phyloP scores from a whole-genome alignment of 2,888 invertebrate species.

The Orgyia antiqua region DNA sequence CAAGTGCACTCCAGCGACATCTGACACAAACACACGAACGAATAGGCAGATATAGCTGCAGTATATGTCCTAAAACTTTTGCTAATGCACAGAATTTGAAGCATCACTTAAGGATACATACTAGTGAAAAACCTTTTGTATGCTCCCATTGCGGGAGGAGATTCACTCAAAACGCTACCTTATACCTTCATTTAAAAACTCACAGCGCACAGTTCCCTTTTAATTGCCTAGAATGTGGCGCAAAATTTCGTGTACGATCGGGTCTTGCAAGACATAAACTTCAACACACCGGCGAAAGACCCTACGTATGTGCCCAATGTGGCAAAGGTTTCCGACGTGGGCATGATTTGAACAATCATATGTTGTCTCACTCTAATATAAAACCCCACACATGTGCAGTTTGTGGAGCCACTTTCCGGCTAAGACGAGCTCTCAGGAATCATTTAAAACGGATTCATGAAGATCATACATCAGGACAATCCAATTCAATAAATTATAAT shows the following conservation, averaged over 20 bases:
- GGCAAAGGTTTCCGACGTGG: conserved; percentile 77
- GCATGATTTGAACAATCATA: conserved; percentile 77
- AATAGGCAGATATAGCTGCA: conserved; percentile 77
- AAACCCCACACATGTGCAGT: conserved; percentile 75
- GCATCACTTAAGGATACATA: conserved; percentile 79
- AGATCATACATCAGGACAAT: conserved; percentile 1
- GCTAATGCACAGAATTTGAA: conserved; percentile 79
- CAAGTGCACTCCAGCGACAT: conserved; percentile 80
- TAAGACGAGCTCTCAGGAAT: conserved; percentile 46
- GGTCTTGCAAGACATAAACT: conserved; percentile 76
- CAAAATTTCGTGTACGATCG: conserved; percentile 78
- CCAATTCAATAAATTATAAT: conserved; percentile 3
- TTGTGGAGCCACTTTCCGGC: conserved; percentile 78
- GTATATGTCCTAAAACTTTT: conserved; percentile 75
- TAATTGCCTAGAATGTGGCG: conserved; percentile 79
- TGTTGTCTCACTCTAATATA: conserved; percentile 67
- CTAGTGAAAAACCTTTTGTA: conserved; percentile 77
- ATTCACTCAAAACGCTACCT: conserved; percentile 81
- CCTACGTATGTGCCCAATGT: conserved; percentile 78
- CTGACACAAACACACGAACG: conserved; percentile 80
- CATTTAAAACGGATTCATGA: conserved; percentile 68
- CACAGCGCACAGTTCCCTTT: conserved; percentile 77
- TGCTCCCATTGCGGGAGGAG: conserved; percentile 80
- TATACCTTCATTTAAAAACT: conserved; percentile 80
- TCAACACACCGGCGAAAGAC: conserved; percentile 80